Base-by-base conservation (phyloP, 2,797 vertebrate species). In the Uromys caudimaculatus region DNA sequence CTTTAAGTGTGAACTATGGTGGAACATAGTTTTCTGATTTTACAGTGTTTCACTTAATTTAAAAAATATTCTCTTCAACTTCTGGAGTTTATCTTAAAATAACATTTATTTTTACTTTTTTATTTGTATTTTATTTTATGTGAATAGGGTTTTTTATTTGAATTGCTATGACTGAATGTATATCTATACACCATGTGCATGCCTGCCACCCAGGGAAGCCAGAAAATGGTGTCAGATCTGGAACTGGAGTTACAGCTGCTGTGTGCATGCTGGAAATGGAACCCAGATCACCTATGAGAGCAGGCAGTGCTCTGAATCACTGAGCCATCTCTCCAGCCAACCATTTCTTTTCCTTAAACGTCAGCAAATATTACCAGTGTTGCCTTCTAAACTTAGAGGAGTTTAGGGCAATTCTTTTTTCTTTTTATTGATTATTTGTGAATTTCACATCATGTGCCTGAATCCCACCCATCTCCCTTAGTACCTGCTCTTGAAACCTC, bases 41-140 rank as follows among this genome's bases (percentile, higher is more conserved):
- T 81, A 1, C 17, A 62, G 44, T 60, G 47, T 84, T 62, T 60
- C 27, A 3, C 35, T 77, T 82, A 77, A 62, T 64, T 87, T 35
- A 84, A 23, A 64, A 89, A 93, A 21, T 52, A 64, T 32, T 73
- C 44, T 8, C 84, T 93, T 89, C 32, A 88, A 52, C 69, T 52
- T 89, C 73, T 50, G 89, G 32, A 76, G 75, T 44, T 91, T 93
- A 85, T 62, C 50, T 69, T 93, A 89, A 94, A 90, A 54, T 69
- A 54, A 56, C 32, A 67, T 76, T 56, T 79, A n/a, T 13, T 81
- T 67, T 62, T 32, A 35, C 44, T 23, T 2, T 50, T 67, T 67
- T 85, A 35, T 29, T 67, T 41, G 13, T 41, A 41, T 41, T 50
- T 64, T 47, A 47, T 67, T 67, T 67, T 50, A 67, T 67, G 17